Conservation (phyloP, 2,888 invertebrate genomes). For the Graphium colonna region DNA sequence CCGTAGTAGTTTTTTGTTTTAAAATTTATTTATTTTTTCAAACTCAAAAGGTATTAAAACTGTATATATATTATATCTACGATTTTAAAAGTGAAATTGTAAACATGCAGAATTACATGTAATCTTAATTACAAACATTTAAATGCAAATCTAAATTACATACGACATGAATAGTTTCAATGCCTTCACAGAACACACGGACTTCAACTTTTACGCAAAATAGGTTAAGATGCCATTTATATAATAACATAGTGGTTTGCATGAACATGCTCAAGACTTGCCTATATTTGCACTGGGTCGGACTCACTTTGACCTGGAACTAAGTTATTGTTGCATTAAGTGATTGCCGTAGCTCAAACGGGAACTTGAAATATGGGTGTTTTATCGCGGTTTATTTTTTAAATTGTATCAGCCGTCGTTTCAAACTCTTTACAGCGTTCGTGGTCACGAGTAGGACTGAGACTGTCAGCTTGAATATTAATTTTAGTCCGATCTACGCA, state of each 20-base stretch:
- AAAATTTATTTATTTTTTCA: no score
- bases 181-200: not conserved
- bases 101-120: not conserved
- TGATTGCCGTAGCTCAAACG: slow-evolving; percentile 27
- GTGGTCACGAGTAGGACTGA: no score
- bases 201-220: not conserved
- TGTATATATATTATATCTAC: no score
- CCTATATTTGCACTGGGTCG: slow-evolving; percentile 27
- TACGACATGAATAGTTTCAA: not conserved
- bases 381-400: no score
- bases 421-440: no score
- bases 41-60: no score
- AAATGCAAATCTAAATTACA: not conserved
- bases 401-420: no score
- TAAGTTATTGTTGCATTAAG: slow-evolving; percentile 28
- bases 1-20: no score
- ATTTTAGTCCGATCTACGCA: no score
- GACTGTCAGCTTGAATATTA: no score
- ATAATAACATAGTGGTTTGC: slow-evolving; percentile 10
- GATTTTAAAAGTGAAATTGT: no score
- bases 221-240: slow-evolving; percentile 10
- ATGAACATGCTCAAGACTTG: slow-evolving; percentile 5
- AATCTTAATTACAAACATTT: not conserved
- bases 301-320: slow-evolving; percentile 21
- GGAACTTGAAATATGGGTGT: slow-evolving; percentile 25